Evolutionary conservation across 92 coral and sea anemone genomes (phyloP).

Genomic region (Phenganax subtilis): DNA sequence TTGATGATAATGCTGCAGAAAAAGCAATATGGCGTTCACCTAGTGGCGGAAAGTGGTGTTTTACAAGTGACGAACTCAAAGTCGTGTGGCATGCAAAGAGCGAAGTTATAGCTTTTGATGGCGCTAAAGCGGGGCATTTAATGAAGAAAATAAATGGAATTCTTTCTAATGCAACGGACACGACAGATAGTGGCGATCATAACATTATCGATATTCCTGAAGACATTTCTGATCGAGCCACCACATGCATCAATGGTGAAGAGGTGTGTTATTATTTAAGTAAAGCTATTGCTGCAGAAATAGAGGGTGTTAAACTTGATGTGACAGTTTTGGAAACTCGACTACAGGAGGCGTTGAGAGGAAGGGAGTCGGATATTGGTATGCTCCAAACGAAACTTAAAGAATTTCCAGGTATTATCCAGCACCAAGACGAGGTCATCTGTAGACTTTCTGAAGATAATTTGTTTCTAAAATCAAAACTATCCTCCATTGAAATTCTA

Average conservation of each 20-base stretch:
- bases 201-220: not conserved
- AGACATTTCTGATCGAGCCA: not conserved
- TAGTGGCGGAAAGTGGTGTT: not conserved
- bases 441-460: too few species aligned
- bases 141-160: not conserved
- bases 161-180: not conserved
- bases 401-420: too few species aligned
- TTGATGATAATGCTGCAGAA: too few species aligned
- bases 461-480: too few species aligned
- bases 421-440: too few species aligned
- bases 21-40: not conserved
- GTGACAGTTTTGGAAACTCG: not conserved
- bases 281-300: not conserved
- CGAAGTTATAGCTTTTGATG: not conserved
- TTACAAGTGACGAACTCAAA: not conserved
- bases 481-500: not conserved
- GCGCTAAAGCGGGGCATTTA: not conserved
- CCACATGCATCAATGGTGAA: not conserved
- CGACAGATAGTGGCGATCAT: not conserved
- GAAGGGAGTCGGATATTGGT: too few species aligned
- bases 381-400: too few species aligned
- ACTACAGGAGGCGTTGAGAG: too few species aligned
- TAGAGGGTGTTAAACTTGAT: slow-evolving; percentile 1
- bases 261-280: not conserved
- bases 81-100: not conserved